A percentile compares a stretch with the other conserved stretches of the same genome.
phyloP scores from a whole-genome alignment of 2,888 invertebrate species.

The Ophonus ardosiacus region DNA sequence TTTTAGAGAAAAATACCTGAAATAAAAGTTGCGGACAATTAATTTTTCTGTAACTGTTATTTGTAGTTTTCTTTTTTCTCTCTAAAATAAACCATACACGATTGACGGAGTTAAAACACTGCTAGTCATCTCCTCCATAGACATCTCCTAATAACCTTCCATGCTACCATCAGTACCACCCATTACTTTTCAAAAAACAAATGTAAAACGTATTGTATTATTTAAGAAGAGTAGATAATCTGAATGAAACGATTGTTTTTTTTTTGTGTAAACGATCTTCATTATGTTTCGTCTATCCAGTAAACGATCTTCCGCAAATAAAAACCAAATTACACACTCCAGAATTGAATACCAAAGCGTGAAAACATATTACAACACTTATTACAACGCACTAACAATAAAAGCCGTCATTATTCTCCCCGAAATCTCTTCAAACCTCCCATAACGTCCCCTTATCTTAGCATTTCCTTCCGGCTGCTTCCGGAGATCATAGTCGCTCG shows the following conservation, averaged over 20 bases:
- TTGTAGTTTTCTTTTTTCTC: too few species aligned
- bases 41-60: too few species aligned
- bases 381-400: constrained; percentile 40
- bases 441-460: constrained; percentile 32
- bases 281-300: neutral
- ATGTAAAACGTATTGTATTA: too few species aligned
- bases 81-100: too few species aligned
- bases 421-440: constrained; percentile 44
- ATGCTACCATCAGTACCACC: too few species aligned
- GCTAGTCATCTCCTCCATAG: too few species aligned
- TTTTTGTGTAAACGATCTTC: neutral
- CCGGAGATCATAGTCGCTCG: constrained; percentile 34
- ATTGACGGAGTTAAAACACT: too few species aligned
- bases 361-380: constrained; percentile 47
- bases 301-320: constrained; percentile 7
- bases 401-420: constrained; percentile 33
- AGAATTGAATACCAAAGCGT: constrained; percentile 39
- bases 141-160: too few species aligned
- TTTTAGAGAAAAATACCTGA: too few species aligned
- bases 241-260: neutral
- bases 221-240: too few species aligned
- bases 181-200: too few species aligned
- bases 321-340: constrained; percentile 30
- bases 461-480: constrained; percentile 30
- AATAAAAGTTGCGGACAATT: too few species aligned